Evolutionary conservation across 2,113 vertebrate genomes (phyloP), one percentile per base, ranked within the genome.

Genomic region (Beaufortia kweichowensis): DNA sequence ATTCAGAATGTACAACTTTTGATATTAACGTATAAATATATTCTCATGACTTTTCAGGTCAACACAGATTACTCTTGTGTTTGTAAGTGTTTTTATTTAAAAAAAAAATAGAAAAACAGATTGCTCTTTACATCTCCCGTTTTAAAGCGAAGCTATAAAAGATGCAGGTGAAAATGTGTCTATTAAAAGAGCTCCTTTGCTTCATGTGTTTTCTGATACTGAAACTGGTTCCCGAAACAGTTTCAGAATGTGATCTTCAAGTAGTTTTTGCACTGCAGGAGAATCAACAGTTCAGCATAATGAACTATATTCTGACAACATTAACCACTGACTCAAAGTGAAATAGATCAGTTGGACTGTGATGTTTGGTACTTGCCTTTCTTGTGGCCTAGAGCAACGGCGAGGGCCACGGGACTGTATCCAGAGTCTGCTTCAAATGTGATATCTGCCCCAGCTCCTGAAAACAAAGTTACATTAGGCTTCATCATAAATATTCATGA

Each of bases 361-460:
- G n/a, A n/a, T n/a, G n/a, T n/a, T n/a, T n/a, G 24, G 3, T 26
- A 82, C 90, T 63, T 89, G 90, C 96, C 94, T 92, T 95, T 96
- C 84, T 94, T 95, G 87, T 96, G 93, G 23, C 96, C 95, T 39
- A 98, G 78, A 1, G 96, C 95, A 60, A 98, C 94, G 0, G 97
- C 95, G 8, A 99, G 92, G 23, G 97, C 97, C 93, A 98, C 94
- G 0, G 96, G 95, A 63, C 94, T 98, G 82, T 98, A 99, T 0
- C 97, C 96, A 1, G 96, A 97, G 77, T 98, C 96, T 0, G 96
- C 96, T 79, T 99, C 96, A 0, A 93, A 95, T 0, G 95, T 98
- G 79, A 98, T 91, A 81, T 99, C 97, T 0, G 96, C 96, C 0
- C 97, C 96, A 0, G 82, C 85, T 28, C 90, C 94, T 95, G 87